Conservation (phyloP, 1,140 invertebrate species). For the Neodiprion fabricii region DNA sequence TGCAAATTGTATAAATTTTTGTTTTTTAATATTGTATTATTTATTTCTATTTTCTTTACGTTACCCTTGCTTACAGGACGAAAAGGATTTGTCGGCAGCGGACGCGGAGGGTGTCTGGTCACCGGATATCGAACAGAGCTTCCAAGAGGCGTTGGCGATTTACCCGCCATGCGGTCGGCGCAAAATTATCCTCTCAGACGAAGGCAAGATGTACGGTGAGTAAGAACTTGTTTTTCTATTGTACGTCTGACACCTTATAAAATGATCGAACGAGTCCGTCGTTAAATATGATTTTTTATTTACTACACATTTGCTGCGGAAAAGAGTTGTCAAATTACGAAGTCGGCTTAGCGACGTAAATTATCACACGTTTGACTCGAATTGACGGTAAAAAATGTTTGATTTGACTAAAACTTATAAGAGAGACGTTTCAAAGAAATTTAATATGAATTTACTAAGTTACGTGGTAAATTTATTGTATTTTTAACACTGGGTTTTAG, state of each 20-base stretch:
- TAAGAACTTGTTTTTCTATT: constrained; percentile 44
- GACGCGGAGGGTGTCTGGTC: constrained; percentile 99
- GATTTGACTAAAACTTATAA: too few species aligned
- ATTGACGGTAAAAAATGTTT: too few species aligned
- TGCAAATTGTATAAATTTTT: not conserved
- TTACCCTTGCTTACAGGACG: constrained; percentile 69
- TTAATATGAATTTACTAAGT: too few species aligned
- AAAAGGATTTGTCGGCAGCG: constrained; percentile 87
- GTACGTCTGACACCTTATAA: not conserved
- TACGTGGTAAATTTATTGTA: too few species aligned
- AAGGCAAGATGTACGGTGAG: constrained; percentile 99
- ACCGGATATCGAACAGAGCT: constrained; percentile 99
- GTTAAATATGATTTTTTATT: not conserved
- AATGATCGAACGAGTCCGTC: not conserved
- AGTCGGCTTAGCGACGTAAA: too few species aligned
- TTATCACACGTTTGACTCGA: too few species aligned
- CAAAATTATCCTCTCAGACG: constrained; percentile 99
- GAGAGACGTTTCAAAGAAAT: too few species aligned
- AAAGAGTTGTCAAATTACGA: too few species aligned
- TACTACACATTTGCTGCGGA: too few species aligned
- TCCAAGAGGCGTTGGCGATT: constrained; percentile 99
- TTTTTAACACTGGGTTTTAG: too few species aligned
- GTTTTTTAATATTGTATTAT: not conserved
- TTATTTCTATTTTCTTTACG: not conserved
- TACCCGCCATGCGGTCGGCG: constrained; percentile 98